Evolutionary conservation across 2,797 vertebrate genomes (phyloP).

Genomic region (Clarias laeviceps): DNA sequence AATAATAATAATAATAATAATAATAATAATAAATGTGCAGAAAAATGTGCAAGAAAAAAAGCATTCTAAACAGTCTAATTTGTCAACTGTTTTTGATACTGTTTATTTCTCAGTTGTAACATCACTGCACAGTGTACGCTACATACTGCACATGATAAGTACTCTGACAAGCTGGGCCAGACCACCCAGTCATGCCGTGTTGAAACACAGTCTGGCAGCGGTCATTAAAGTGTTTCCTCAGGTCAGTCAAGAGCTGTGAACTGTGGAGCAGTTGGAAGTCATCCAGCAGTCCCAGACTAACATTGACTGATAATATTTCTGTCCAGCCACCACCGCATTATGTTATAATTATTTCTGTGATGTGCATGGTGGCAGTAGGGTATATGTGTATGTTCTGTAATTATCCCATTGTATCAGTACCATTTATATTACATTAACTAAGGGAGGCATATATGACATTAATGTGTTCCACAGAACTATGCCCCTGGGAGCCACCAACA

Average conservation of each 20-base stretch:
- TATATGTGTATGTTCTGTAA: not conserved
- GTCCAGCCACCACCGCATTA: slow-evolving; percentile 45
- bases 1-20: not conserved
- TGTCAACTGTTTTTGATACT: slow-evolving; percentile 57
- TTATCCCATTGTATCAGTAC: not conserved
- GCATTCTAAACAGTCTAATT: too few relatives aligned
- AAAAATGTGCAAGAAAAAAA: not conserved
- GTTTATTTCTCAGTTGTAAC: slow-evolving; percentile 75
- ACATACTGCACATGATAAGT: slow-evolving; percentile 68
- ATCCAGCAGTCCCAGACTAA: slow-evolving; percentile 57
- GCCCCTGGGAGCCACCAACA: slow-evolving; percentile 28
- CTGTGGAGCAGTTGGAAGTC: slow-evolving; percentile 61
- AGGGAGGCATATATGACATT: slow-evolving; percentile 46
- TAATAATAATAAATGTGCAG: slow-evolving; percentile 19
- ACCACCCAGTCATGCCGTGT: slow-evolving; percentile 77
- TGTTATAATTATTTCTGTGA: slow-evolving; percentile 16
- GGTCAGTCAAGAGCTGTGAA: slow-evolving; percentile 74
- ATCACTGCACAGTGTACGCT: slow-evolving; percentile 63
- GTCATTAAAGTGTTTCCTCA: slow-evolving; percentile 78
- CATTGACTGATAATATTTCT: slow-evolving; percentile 59
- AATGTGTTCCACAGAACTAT: slow-evolving; percentile 36
- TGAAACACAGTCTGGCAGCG: slow-evolving; percentile 72
- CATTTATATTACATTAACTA: slow-evolving; percentile 42
- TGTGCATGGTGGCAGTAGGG: not conserved
- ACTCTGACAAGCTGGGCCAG: slow-evolving; percentile 57